phyloP scores from a whole-genome alignment of 2,113 vertebrate species.

The Planiliza haematocheilus region DNA sequence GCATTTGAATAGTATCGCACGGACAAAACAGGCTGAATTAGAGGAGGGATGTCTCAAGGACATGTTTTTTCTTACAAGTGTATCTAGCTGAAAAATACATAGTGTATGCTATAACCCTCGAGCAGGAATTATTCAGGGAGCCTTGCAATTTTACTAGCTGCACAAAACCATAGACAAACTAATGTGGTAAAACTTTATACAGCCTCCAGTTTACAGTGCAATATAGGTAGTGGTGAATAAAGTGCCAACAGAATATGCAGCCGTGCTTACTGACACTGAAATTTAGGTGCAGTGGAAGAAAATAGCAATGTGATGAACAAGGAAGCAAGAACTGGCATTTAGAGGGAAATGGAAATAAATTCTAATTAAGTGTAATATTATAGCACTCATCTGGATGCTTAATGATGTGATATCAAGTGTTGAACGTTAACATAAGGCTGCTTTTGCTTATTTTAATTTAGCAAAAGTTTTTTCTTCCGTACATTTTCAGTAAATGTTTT shows the following conservation, averaged over 20 bases:
- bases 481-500: constrained; percentile 35
- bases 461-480: not conserved
- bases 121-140: constrained; percentile 14
- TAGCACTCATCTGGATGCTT: not conserved
- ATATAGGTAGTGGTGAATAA: not conserved
- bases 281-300: not conserved
- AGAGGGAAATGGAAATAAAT: not conserved
- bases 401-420: too few species aligned
- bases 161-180: not conserved
- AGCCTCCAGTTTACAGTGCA: not conserved
- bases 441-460: not conserved
- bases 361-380: not conserved
- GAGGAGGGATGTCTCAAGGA: constrained; percentile 55
- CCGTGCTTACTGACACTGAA: not conserved
- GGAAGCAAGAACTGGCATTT: not conserved
- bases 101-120: constrained; percentile 32
- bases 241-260: not conserved
- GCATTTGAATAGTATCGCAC: constrained; percentile 46
- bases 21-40: constrained; percentile 44
- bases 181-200: not conserved
- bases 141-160: not conserved
- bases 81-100: constrained; percentile 18
- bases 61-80: constrained; percentile 25
- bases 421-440: too few species aligned
- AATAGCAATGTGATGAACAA: not conserved